Conservation (phyloP, 2,797 vertebrate genomes). For the Morelia viridis region DNA sequence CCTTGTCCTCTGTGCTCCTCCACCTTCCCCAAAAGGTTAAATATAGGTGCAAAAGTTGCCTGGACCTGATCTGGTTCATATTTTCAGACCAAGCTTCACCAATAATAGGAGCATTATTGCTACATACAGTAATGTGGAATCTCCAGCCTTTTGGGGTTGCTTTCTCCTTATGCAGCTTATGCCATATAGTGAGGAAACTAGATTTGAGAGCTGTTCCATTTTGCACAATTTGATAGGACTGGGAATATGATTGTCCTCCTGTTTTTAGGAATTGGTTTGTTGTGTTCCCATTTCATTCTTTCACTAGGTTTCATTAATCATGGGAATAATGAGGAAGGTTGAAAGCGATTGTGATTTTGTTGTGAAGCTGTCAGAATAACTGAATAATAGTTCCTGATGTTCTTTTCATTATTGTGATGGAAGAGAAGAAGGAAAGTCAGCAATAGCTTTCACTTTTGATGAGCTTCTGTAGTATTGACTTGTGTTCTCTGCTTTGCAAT, state of each 20-base stretch:
- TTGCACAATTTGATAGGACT: background rate
- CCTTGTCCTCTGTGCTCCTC: background rate
- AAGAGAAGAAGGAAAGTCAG: slow-evolving; percentile 34
- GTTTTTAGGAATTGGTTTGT: slow-evolving; percentile 35
- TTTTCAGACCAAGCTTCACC: background rate
- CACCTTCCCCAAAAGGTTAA: background rate
- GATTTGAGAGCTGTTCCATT: background rate
- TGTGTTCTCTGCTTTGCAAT: slow-evolving; percentile 26
- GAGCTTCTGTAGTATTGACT: slow-evolving; percentile 17
- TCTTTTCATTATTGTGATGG: background rate
- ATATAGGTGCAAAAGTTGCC: background rate
- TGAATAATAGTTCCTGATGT: slow-evolving; percentile 51
- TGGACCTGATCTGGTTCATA: background rate
- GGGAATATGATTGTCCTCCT: slow-evolving; percentile 33
- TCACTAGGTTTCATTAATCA: slow-evolving; percentile 57
- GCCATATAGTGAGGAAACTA: background rate
- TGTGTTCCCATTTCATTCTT: slow-evolving; percentile 36
- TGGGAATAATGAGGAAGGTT: slow-evolving; percentile 57
- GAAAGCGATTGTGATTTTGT: slow-evolving; percentile 20
- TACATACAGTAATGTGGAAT: background rate
- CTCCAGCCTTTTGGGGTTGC: background rate
- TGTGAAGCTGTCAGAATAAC: slow-evolving; percentile 60
- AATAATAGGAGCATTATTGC: background rate
- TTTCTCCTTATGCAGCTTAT: background rate
- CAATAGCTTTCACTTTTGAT: slow-evolving; percentile 47